phyloP scores from a whole-genome alignment of 2,888 invertebrate species.

The Chrysomela aeneicollis region DNA sequence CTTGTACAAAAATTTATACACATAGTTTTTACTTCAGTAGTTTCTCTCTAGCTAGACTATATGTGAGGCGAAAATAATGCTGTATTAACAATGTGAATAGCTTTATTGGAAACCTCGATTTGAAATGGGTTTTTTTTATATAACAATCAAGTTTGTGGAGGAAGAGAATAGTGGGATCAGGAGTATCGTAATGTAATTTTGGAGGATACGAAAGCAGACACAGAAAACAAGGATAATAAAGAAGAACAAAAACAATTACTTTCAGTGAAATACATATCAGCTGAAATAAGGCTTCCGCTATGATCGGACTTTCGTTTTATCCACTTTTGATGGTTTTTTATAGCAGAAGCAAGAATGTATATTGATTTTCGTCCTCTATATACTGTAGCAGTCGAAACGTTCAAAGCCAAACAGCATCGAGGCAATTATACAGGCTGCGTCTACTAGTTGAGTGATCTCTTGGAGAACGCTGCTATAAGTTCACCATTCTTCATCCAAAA shows the following conservation, averaged over 20 bases:
- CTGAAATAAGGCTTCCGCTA: constrained; percentile 22
- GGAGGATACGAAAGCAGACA: constrained; percentile 14
- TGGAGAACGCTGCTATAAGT: too few species aligned
- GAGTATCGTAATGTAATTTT: background rate
- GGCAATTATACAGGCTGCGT: background rate
- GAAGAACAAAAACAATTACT: constrained; percentile 29
- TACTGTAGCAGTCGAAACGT: too few species aligned
- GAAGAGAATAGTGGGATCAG: background rate
- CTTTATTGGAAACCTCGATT: too few species aligned
- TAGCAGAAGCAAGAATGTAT: constrained; percentile 13
- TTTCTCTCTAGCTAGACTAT: too few species aligned
- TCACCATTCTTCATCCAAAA: too few species aligned
- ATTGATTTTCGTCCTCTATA: background rate
- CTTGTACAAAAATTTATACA: too few species aligned
- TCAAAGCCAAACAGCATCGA: too few species aligned
- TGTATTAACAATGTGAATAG: too few species aligned
- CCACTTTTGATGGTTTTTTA: constrained; percentile 13
- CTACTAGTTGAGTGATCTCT: constrained; percentile 21
- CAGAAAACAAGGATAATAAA: constrained; percentile 28
- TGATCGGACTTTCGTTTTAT: constrained; percentile 20
- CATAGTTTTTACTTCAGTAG: too few species aligned
- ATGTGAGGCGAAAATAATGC: too few species aligned
- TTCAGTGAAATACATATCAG: constrained; percentile 27
- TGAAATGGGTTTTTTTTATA: background rate
- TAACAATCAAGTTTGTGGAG: background rate